phyloP scores from a whole-genome alignment of 2,797 vertebrate species.

The Xenentodon cancila region DNA sequence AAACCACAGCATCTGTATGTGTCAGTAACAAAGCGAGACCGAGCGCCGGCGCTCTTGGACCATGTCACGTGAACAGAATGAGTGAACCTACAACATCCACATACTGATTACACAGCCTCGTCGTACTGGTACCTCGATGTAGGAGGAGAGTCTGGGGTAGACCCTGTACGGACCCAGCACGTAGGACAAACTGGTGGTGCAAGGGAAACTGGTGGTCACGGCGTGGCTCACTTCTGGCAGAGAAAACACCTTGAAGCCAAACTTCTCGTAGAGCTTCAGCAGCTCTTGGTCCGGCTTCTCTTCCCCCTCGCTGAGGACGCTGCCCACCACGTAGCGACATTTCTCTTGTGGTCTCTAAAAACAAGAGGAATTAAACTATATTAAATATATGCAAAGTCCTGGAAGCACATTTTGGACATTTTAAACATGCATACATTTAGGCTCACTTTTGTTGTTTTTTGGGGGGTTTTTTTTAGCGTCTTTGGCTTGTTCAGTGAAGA shows the following conservation, averaged over 20 bases:
- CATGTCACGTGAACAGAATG: too few relatives aligned
- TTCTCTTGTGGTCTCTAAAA: constrained; percentile 87
- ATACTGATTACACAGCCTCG: not conserved
- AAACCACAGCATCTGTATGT: not conserved
- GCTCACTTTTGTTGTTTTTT: not conserved
- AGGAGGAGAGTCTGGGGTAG: constrained; percentile 86
- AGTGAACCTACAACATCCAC: not conserved
- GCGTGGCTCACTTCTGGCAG: constrained; percentile 93
- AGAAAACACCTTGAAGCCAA: constrained; percentile 92
- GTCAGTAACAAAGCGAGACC: not conserved
- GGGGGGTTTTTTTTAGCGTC: too few relatives aligned
- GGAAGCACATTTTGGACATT: not conserved
- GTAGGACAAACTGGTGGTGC: constrained; percentile 87
- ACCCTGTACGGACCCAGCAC: constrained; percentile 88
- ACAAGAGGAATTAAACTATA: not conserved
- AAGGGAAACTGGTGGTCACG: constrained; percentile 90
- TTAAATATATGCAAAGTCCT: constrained; percentile 3
- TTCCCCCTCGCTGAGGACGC: constrained; percentile 91
- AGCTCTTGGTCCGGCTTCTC: constrained; percentile 85
- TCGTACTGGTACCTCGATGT: constrained; percentile 88
- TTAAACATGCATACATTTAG: not conserved
- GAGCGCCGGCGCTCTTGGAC: too few relatives aligned
- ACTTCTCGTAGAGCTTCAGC: constrained; percentile 88
- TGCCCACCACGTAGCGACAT: constrained; percentile 91
- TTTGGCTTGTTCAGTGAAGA: too few relatives aligned